A percentile compares a stretch with the other conserved stretches of the same genome.
phyloP scores from a whole-genome alignment of 2,797 vertebrate species.

The Liparis tanakae region DNA sequence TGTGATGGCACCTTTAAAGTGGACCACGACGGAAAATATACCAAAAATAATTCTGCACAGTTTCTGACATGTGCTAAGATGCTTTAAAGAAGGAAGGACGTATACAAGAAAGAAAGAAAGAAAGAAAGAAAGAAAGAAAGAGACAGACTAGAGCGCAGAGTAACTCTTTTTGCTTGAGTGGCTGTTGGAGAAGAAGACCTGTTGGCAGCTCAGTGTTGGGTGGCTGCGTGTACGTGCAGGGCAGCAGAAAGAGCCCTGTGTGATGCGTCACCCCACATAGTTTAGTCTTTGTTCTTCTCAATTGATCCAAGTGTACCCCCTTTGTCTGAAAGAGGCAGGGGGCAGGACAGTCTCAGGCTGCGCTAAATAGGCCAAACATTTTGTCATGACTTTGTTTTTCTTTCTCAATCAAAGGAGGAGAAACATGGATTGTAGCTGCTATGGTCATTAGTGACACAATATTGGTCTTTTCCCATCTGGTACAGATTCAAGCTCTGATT shows the following conservation, averaged over 20 bases:
- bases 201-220: constrained; percentile 77
- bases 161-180: constrained; percentile 76
- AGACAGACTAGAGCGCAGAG: constrained; percentile 39
- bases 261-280: constrained; percentile 79
- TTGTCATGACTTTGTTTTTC: constrained; percentile 59
- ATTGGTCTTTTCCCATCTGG: constrained; percentile 67
- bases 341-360: constrained; percentile 63
- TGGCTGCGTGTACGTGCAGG: constrained; percentile 74
- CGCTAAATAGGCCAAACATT: constrained; percentile 76
- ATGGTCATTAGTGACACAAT: constrained; percentile 62
- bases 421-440: constrained; percentile 59
- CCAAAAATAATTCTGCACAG: constrained; percentile 61
- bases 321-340: constrained; percentile 72
- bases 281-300: constrained; percentile 80
- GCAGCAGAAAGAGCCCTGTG: constrained; percentile 78
- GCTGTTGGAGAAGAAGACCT: constrained; percentile 74
- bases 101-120: background rate
- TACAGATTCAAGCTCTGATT: constrained; percentile 39
- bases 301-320: constrained; percentile 80
- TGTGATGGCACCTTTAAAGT: constrained; percentile 34
- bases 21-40: constrained; percentile 46
- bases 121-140: background rate
- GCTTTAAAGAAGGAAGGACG: constrained; percentile 57
- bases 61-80: constrained; percentile 38
- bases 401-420: constrained; percentile 60